These are phyloP conservation scores for Amiota mariae DNA, from an alignment of 2,888 invertebrate genomes.

Conservation along the genomic window DNA sequence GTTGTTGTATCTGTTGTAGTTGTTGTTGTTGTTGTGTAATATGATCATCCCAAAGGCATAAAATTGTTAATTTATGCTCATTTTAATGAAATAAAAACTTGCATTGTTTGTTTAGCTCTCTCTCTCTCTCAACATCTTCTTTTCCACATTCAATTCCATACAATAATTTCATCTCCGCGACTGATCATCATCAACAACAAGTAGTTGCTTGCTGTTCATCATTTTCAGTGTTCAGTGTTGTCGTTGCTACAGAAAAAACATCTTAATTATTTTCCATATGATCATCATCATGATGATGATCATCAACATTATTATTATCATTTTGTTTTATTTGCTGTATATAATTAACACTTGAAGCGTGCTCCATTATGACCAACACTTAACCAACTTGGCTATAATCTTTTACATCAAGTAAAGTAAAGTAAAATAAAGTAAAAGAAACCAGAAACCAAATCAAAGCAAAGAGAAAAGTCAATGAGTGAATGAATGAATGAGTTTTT, in stretches of 20 bases:
- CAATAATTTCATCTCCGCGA: not conserved
- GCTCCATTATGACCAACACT: not conserved
- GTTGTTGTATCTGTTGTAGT: not conserved
- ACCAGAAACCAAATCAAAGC: not conserved
- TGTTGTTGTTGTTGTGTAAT: not conserved
- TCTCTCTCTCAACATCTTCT: not conserved
- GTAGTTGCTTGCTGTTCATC: not conserved
- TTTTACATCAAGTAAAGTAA: no score
- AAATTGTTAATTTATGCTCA: constrained; percentile 16
- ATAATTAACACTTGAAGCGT: constrained; percentile 3
- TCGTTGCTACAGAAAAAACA: not conserved
- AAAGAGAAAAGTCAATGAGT: not conserved
- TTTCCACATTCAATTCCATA: not conserved
- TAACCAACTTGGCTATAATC: not conserved
- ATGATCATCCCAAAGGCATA: not conserved
- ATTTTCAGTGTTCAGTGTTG: not conserved
- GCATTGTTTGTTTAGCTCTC: not conserved
- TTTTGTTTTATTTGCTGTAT: not conserved
- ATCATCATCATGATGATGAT: no score
- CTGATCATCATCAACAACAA: no score
- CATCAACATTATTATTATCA: not conserved
- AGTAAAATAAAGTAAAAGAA: no score
- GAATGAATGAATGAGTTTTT: no score
- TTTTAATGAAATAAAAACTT: constrained; percentile 8
- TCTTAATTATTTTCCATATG: not conserved